Evolutionary conservation across 2,797 vertebrate genomes (phyloP).

Genomic region (Apodemus agrarius): DNA sequence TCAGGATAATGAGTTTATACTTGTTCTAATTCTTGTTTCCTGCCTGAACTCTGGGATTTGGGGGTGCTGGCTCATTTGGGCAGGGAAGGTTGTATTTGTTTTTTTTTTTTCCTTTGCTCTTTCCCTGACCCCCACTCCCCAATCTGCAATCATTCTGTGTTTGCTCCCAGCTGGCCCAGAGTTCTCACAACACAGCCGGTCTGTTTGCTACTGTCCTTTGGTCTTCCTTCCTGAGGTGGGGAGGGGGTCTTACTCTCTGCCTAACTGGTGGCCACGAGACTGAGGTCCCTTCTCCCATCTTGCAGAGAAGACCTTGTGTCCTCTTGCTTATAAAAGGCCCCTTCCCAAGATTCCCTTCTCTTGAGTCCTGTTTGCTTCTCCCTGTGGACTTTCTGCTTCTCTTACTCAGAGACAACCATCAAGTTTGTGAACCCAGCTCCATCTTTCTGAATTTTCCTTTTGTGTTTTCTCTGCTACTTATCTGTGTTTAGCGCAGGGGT

Average conservation of each 20-base stretch:
- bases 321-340: fast-evolving
- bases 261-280: not conserved
- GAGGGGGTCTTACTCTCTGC: not conserved
- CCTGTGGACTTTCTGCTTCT: not conserved
- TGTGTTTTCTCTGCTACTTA: not conserved
- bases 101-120: constrained; percentile 8
- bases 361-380: not conserved
- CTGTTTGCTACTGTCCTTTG: not conserved
- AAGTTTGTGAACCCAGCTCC: not conserved
- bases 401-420: not conserved
- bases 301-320: not conserved
- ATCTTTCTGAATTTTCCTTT: not conserved
- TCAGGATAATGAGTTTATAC: not conserved
- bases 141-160: not conserved
- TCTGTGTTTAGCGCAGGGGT: not conserved
- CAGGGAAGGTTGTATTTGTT: not conserved
- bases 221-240: not conserved
- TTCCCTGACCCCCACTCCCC: fast-evolving
- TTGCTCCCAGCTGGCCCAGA: not conserved
- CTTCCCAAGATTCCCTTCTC: fast-evolving
- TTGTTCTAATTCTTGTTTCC: not conserved
- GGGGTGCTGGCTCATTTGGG: not conserved
- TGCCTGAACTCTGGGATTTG: not conserved
- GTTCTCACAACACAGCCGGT: not conserved
- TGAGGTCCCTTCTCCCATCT: not conserved